A percentile compares a stretch with the other conserved stretches of the same genome.
These are phyloP conservation scores for Arenicola marina DNA, from an alignment of 2,888 invertebrate genomes.

Conservation along the genomic window DNA sequence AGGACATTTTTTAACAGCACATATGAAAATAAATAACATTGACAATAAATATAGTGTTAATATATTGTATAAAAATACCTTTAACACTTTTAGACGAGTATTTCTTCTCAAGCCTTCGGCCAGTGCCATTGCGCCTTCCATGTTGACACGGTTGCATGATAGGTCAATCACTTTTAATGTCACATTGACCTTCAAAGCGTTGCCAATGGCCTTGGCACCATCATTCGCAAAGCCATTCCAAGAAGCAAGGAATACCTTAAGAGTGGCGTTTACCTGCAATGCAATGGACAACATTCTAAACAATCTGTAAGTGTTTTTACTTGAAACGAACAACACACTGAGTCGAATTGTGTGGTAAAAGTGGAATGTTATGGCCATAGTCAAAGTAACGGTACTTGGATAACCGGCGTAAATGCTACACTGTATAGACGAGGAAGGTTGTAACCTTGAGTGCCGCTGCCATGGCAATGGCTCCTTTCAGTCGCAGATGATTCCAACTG, in stretches of 20 bases:
- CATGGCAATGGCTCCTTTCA: conserved; percentile 40
- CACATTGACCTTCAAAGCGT: conserved; percentile 10
- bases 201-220: conserved; percentile 11
- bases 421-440: no score
- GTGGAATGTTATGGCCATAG: no score
- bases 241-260: conserved; percentile 17
- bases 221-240: conserved; percentile 20
- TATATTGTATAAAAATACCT: conserved; percentile 1
- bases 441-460: conserved; percentile 40
- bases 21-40: no score
- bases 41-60: background rate
- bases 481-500: conserved; percentile 49
- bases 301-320: no score
- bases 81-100: background rate
- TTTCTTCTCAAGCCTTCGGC: background rate
- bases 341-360: no score
- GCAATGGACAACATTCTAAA: no score
- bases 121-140: conserved; percentile 10
- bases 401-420: no score
- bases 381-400: background rate
- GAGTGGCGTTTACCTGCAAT: conserved; percentile 16
- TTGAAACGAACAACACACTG: no score
- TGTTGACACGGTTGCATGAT: conserved; percentile 11
- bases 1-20: no score
- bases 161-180: conserved; percentile 13